Percentiles rank a stretch among this genome's conserved stretches.
These are phyloP conservation scores for Dioctria rufipes DNA, from an alignment of 2,888 invertebrate genomes.

Conservation along the genomic window DNA sequence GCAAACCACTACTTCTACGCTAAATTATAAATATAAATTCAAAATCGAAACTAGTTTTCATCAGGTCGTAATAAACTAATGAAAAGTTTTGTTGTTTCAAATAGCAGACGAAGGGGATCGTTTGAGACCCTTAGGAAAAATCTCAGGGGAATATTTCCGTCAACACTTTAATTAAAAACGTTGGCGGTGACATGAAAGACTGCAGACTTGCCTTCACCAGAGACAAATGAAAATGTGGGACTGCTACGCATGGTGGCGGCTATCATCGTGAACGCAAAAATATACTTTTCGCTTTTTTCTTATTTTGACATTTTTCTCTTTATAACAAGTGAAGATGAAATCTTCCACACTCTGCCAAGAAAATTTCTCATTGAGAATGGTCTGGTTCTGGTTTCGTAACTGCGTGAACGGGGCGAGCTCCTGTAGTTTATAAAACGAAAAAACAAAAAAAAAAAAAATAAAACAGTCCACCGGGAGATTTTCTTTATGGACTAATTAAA, in stretches of 20 bases:
- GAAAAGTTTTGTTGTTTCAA: conserved; percentile 1
- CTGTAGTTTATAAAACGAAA: not conserved
- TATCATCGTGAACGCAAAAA: conserved; percentile 19
- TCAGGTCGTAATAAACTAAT: not conserved
- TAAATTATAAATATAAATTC: no score
- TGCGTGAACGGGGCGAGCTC: not conserved
- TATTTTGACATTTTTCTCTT: conserved; percentile 30
- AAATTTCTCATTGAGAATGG: conserved; percentile 39
- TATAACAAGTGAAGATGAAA: conserved; percentile 34
- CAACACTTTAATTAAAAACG: conserved; percentile 48
- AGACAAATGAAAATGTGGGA: not conserved
- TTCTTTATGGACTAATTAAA: conserved; percentile 43
- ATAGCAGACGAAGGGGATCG: not conserved
- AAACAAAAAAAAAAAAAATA: not conserved
- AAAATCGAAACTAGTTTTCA: not conserved
- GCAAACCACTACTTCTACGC: no score
- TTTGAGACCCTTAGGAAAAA: conserved; percentile 10
- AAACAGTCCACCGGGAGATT: not conserved
- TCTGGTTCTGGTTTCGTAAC: conserved; percentile 28
- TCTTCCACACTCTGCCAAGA: conserved; percentile 40
- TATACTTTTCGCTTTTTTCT: not conserved
- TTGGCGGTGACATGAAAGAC: conserved; percentile 43
- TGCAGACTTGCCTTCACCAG: not conserved
- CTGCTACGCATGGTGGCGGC: not conserved
- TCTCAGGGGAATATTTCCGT: conserved; percentile 38